Evolutionary conservation across 2,888 invertebrate species (phyloP), one percentile per base, ranked within the genome.

Genomic region (Strigamia maritima): DNA sequence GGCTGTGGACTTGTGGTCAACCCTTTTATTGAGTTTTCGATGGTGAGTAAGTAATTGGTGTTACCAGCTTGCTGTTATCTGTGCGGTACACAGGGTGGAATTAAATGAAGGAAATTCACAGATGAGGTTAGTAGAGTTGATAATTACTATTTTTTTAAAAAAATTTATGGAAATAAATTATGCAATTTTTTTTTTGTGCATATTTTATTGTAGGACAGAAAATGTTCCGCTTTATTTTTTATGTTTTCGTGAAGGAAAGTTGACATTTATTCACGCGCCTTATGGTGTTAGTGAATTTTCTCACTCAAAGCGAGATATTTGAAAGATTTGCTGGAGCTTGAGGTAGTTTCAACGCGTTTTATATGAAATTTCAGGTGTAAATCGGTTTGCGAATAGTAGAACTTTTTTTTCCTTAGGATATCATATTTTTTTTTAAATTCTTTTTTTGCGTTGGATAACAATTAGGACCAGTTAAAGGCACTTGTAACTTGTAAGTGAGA

Each of bases 321-420:
- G 22, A 65, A 65, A 24, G 24, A 24, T 22, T 16, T 65, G 24
- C 19, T 22, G 14, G 24, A 65, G 60, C 60, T 22, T 2, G 60
- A 65, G 60, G 60, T 65, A 12, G 19, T 24, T 65, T 10, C 22
- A 65, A 65, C 60, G 7, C 22, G 60, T 22, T 65, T 65, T 65
- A 65, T 65, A 65, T 65, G 60, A 65, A 65, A 65, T 65, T 65
- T 65, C 60, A 65, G 60, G 60, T 65, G 60, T 65, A 65, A 65
- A 65, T 65, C 60, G 19, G 60, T 65, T 65, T 22, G 60, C 19
- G 12, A 65, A 60, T 22, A 65, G 24, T 65, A 24, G 60, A 24
- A 65, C 60, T 65, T 65, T 49, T 65, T 49, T 19, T 49, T 49
- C 19, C 19, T 19, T 49, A 3, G n/a, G 35, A 49, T 49, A 19